Evolutionary conservation across 2,797 vertebrate species (phyloP).

Genomic region (Arnoldichthys spilopterus): DNA sequence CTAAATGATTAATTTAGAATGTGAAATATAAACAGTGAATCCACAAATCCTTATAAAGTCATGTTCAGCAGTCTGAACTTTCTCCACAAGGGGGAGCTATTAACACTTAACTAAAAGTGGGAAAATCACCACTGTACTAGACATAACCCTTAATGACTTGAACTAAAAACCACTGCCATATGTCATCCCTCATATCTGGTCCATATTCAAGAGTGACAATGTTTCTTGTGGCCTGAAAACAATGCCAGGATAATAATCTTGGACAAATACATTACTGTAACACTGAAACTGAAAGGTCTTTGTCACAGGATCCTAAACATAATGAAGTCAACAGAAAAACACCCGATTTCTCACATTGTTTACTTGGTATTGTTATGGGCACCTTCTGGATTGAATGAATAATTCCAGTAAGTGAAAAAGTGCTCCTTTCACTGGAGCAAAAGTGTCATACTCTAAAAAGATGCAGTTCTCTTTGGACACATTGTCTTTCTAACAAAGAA

Average conservation of each 20-base stretch:
- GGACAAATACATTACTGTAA: background rate
- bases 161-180: background rate
- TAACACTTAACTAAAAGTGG: too few relatives aligned
- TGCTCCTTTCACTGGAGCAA: background rate
- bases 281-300: background rate
- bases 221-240: background rate
- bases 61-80: too few relatives aligned
- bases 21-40: too few relatives aligned
- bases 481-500: constrained; percentile 13
- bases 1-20: too few relatives aligned
- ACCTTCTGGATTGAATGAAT: background rate
- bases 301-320: background rate
- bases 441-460: background rate
- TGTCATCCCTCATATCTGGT: background rate
- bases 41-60: too few relatives aligned
- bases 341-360: background rate
- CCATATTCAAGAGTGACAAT: background rate
- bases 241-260: background rate
- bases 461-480: background rate
- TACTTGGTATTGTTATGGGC: background rate
- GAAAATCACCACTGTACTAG: background rate
- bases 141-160: background rate
- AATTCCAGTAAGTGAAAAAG: background rate
- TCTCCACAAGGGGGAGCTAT: too few relatives aligned
- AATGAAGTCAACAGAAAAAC: background rate